Evolutionary conservation across 2,797 vertebrate genomes (phyloP), one percentile per base, ranked within the genome.

Genomic region (Stomatorhinus walkeri): DNA sequence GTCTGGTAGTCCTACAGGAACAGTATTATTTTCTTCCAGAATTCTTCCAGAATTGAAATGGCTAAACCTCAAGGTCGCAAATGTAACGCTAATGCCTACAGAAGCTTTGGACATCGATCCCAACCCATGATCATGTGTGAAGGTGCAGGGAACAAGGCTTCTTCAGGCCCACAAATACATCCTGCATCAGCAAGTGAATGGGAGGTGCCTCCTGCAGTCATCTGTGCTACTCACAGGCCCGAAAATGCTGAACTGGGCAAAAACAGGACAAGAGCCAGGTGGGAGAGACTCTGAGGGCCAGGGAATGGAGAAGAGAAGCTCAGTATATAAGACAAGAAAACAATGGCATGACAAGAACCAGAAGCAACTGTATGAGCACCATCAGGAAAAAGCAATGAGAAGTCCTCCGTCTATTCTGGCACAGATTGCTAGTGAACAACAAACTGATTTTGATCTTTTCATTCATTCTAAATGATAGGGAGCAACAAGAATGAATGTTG

Each of bases 111-210:
- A 96, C 95, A 96, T 95, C 93, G 93, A 91, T 92, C 93, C 91
- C 93, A 93, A 95, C 93, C 93, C 94, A 95, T 94, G 95, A 88
- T 93, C 92, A 93, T 91, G 92, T 91, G 91, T 93, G 93, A 92
- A 92, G 93, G 95, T 94, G 93, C 93, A 49, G 83, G 2, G 4
- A 14, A 54, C 43, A 9, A 22, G 32, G 76, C 40, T 93, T 94
- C 85, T 95, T 94, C 91, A 93, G 94, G 94, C 91, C 94, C 93
- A 93, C 32, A 76, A 76, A 40, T 14, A 40, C 94, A 94, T 94
- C 93, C 93, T 94, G 92, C 95, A 95, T 95, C 94, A 95, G 94
- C 95, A 95, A 95, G 94, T 94, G 94, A 94, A 94, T 95, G 93
- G 95, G 94, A 93, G 8, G n/a, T n/a, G 72, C 9, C 4, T 43